These are phyloP conservation scores for Philotrypesis tridentata DNA, from an alignment of 1,140 invertebrate genomes.

Conservation along the genomic window DNA sequence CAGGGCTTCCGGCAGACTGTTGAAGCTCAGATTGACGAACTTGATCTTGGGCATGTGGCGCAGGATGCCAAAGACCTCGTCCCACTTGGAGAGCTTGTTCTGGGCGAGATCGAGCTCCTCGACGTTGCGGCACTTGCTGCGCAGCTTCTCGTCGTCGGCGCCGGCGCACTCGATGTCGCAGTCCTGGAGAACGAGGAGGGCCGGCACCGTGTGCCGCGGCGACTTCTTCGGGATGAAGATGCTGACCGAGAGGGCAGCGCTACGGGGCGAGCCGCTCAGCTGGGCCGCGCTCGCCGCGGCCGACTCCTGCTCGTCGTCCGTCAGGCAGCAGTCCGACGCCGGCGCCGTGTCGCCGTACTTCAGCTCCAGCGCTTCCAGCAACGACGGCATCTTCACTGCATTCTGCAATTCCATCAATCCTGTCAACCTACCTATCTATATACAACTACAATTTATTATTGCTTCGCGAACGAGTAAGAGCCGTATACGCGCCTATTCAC, in stretches of 20 bases:
- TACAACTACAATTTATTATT: no score
- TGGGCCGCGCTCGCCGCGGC: constrained; percentile 64
- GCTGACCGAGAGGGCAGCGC: constrained; percentile 78
- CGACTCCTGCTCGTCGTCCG: constrained; percentile 70
- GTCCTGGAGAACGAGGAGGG: constrained; percentile 90
- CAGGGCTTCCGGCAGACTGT: constrained; percentile 82
- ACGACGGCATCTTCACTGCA: constrained; percentile 82
- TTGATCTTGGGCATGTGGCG: constrained; percentile 89
- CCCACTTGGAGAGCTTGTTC: constrained; percentile 89
- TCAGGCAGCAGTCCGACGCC: constrained; percentile 73
- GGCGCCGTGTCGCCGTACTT: constrained; percentile 83
- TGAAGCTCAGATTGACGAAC: constrained; percentile 94
- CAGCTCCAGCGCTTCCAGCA: constrained; percentile 87
- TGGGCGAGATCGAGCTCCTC: constrained; percentile 93
- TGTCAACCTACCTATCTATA: no score
- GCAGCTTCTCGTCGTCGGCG: constrained; percentile 82
- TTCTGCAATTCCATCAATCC: constrained; percentile 63
- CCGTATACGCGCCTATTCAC: no score
- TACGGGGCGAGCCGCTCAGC: constrained; percentile 75
- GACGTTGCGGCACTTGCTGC: constrained; percentile 88
- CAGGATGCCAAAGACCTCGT: constrained; percentile 89
- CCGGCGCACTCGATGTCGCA: constrained; percentile 91
- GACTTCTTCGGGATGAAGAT: constrained; percentile 89
- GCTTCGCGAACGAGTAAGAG: no score
- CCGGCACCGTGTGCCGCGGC: constrained; percentile 84